phyloP scores from a whole-genome alignment of 2,888 invertebrate genomes.

The Pristionchus fissidentatus region DNA sequence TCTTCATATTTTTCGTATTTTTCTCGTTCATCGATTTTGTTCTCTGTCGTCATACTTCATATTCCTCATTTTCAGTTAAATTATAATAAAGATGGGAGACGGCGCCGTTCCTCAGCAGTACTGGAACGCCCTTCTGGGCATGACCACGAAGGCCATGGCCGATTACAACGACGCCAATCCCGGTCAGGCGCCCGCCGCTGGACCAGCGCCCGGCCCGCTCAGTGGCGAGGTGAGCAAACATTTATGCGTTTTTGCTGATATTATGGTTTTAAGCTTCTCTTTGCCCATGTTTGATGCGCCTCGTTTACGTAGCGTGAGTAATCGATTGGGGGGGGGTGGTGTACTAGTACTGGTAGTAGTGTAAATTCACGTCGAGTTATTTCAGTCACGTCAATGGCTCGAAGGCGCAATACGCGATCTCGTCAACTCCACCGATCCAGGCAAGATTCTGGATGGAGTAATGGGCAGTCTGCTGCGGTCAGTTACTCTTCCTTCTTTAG shows the following conservation, averaged over 20 bases:
- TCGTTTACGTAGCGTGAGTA: not conserved
- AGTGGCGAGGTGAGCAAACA: constrained; percentile 1
- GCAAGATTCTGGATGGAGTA: constrained; percentile 47
- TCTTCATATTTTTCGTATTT: not conserved
- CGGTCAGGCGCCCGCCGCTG: not conserved
- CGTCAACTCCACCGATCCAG: constrained; percentile 47
- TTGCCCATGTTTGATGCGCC: not conserved
- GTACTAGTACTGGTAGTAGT: too few relatives aligned
- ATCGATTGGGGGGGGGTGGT: not conserved
- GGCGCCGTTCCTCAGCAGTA: constrained; percentile 37
- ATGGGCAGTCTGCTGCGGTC: constrained; percentile 42
- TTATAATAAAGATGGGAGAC: constrained; percentile 34
- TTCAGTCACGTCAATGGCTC: constrained; percentile 53
- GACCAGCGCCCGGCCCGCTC: constrained; percentile 7
- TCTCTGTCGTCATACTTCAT: not conserved
- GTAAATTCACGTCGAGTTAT: not conserved
- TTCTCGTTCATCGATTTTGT: not conserved
- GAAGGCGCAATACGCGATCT: constrained; percentile 49
- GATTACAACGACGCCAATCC: constrained; percentile 34
- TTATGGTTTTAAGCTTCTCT: not conserved
- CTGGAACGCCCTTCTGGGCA: constrained; percentile 48
- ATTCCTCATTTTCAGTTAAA: not conserved
- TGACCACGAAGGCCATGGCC: constrained; percentile 39
- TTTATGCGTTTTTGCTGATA: not conserved
- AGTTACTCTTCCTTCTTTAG: not conserved